A percentile compares a stretch with the other conserved stretches of the same genome.
Evolutionary conservation across 2,113 vertebrate genomes (phyloP).

Genomic region (Lontra canadensis): DNA sequence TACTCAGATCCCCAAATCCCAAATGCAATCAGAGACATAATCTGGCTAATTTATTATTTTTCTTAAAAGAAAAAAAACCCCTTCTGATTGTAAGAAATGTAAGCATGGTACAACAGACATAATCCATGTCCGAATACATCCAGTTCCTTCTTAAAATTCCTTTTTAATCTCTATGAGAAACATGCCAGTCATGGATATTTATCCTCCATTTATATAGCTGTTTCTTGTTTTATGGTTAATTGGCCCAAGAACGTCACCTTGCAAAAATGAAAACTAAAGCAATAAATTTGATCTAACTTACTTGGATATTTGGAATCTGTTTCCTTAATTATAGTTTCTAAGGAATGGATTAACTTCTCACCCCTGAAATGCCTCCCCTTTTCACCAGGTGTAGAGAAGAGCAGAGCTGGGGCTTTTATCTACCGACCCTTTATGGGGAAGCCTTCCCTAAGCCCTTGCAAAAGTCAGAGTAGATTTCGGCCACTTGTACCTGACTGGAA

Average conservation of each 20-base stretch:
- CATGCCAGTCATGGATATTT: constrained; percentile 21
- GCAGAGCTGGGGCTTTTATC: background rate
- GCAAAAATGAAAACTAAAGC: constrained; percentile 51
- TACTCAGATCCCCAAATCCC: constrained; percentile 8
- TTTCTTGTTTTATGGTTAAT: constrained; percentile 39
- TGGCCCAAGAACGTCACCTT: constrained; percentile 28
- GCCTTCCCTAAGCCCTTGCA: background rate
- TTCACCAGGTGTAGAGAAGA: background rate
- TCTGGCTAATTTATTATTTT: background rate
- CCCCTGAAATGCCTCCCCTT: background rate
- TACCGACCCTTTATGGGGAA: background rate
- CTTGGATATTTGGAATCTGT: constrained; percentile 39
- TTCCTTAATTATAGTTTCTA: constrained; percentile 50
- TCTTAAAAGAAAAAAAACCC: background rate
- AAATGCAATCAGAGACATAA: background rate
- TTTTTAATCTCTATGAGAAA: constrained; percentile 24
- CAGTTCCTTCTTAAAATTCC: constrained; percentile 51
- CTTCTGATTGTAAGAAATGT: background rate
- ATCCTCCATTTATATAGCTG: background rate
- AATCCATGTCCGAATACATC: background rate
- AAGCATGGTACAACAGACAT: constrained; percentile 6
- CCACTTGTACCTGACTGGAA: background rate
- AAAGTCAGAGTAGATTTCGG: constrained; percentile 5
- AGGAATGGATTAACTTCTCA: background rate
- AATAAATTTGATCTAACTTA: constrained; percentile 30